Conservation (phyloP, 1,140 invertebrate genomes). For the Drosophila arawakana region DNA sequence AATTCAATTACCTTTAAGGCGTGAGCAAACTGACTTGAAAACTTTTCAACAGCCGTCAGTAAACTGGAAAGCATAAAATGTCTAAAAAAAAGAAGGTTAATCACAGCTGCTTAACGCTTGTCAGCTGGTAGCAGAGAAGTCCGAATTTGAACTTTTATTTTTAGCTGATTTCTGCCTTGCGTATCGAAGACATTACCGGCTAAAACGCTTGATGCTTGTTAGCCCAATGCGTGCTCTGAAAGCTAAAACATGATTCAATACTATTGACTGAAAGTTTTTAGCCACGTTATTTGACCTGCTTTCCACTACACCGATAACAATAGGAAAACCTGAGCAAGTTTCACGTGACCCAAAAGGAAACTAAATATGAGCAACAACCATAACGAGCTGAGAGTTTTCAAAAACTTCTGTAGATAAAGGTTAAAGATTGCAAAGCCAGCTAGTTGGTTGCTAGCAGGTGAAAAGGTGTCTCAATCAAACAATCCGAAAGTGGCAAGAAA, state of each 20-base stretch:
- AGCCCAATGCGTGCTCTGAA: constrained; percentile 8
- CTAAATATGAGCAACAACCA: constrained; percentile 12
- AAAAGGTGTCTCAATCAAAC: background rate
- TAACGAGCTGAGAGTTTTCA: constrained; percentile 1
- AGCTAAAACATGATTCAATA: constrained; percentile 15
- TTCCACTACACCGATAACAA: constrained; percentile 25
- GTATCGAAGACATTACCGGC: no score
- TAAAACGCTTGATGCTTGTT: no score
- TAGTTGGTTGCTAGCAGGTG: background rate
- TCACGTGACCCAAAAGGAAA: background rate
- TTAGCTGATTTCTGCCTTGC: no score
- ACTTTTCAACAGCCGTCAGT: background rate
- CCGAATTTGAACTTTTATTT: no score
- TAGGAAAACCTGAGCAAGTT: constrained; percentile 4
- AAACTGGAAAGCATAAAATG: background rate
- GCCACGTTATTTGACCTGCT: constrained; percentile 13
- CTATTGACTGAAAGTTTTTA: constrained; percentile 1
- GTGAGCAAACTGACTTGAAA: constrained; percentile 20
- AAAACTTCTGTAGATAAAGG: background rate
- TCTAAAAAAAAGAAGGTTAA: background rate
- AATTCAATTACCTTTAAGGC: constrained; percentile 44
- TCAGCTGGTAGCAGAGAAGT: no score
- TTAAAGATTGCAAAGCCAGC: background rate
- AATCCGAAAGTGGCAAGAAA: no score
- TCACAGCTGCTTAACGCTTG: constrained; percentile 1